phyloP scores from a whole-genome alignment of 1,140 invertebrate genomes.

The Acyrthosiphon pisum region DNA sequence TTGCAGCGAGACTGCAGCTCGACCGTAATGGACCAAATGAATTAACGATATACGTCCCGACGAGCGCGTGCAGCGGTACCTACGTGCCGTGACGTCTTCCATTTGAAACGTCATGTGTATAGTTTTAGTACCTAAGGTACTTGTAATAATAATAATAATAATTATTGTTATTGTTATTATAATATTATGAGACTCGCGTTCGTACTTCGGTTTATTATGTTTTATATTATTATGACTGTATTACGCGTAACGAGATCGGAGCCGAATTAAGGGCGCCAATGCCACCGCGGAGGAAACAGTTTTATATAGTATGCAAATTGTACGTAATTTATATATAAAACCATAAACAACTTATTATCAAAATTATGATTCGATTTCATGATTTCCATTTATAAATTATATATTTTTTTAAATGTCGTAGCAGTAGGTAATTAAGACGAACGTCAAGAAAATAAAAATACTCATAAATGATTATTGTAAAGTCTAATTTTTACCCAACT shows the following conservation, averaged over 20 bases:
- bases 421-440: too few species aligned
- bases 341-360: not conserved
- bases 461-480: not conserved
- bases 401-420: too few species aligned
- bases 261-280: not conserved
- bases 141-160: not conserved
- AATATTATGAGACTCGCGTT: not conserved
- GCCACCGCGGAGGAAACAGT: not conserved
- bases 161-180: too few species aligned
- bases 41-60: not conserved
- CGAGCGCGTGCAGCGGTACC: not conserved
- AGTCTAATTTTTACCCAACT: not conserved
- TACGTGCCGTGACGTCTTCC: not conserved
- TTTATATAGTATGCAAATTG: too few species aligned
- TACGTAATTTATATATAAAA: not conserved
- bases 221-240: not conserved
- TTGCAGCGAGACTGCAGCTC: not conserved
- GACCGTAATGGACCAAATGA: slow-evolving; percentile 5
- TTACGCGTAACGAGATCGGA: not conserved
- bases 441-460: not conserved
- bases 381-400: not conserved
- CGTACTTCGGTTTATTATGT: not conserved
- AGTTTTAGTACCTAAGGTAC: not conserved
- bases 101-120: too few species aligned
- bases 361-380: not conserved